Conservation (phyloP, 64 coral and sea anemone species). For the Platygyra sinensis region DNA sequence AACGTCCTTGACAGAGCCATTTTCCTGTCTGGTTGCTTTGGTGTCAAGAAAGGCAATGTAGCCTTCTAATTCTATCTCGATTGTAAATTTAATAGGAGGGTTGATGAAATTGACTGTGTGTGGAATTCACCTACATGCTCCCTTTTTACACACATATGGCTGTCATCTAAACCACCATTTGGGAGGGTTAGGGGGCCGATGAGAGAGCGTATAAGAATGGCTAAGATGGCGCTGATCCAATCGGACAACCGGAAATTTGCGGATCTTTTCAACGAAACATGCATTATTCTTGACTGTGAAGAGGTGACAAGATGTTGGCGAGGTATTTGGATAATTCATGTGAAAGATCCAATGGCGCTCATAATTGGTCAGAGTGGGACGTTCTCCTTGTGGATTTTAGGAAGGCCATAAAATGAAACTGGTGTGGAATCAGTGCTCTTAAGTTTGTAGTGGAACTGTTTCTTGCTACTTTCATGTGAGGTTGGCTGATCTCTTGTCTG, state of each 20-base stretch:
- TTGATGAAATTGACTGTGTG: slow-evolving; percentile 24
- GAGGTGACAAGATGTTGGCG: slow-evolving; percentile 59
- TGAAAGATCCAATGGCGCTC: slow-evolving; percentile 41
- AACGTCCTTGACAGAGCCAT: background rate
- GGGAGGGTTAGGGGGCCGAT: slow-evolving; percentile 39
- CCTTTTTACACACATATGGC: too few relatives aligned
- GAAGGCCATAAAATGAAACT: slow-evolving; percentile 15
- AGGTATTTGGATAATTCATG: too few relatives aligned
- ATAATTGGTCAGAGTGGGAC: slow-evolving; percentile 27
- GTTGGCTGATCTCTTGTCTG: too few relatives aligned
- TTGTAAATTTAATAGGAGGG: slow-evolving; percentile 40
- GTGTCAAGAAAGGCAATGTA: slow-evolving; percentile 4
- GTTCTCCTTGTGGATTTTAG: slow-evolving; percentile 23
- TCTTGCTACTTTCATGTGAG: slow-evolving; percentile 14
- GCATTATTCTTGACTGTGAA: slow-evolving; percentile 56
- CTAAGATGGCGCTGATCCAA: slow-evolving; percentile 52
- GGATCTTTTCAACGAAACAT: slow-evolving; percentile 45
- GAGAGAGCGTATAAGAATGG: slow-evolving; percentile 27
- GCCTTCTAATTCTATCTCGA: slow-evolving; percentile 24
- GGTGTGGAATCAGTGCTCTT: slow-evolving; percentile 14
- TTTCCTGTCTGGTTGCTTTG: background rate
- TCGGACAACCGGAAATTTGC: slow-evolving; percentile 1
- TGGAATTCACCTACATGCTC: slow-evolving; percentile 5
- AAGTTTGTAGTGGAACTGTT: slow-evolving; percentile 18
- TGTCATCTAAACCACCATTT: slow-evolving; percentile 19